Base-by-base conservation (phyloP, 2,113 vertebrate species). In the Fregetta grallaria region DNA sequence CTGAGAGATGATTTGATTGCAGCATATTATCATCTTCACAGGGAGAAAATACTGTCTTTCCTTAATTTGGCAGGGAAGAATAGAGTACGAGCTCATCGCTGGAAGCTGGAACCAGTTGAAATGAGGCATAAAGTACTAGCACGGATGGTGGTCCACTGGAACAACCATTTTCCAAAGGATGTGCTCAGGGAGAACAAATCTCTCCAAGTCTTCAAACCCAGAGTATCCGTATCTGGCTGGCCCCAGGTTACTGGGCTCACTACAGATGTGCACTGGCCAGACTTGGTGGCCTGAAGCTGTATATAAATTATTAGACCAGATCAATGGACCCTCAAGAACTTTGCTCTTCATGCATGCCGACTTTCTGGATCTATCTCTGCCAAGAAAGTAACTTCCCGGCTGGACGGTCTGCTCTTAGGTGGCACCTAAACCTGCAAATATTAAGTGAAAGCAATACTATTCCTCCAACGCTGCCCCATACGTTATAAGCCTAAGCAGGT, bases 61-160 rank as follows among this genome's bases (percentile, higher is more conserved):
- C 73, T 91, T 81, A 58, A 66, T 42, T 59, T 82, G 81, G 61
- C 91, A 76, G 23, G 45, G 49, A 87, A 68, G 52, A 62, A 45
- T 1, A 5, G 7, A 62, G 23, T 11, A 49, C 26, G 0, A 55
- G 50, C 78, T 79, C 85, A 73, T 21, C 3, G 23, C 77, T 90
- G 58, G 85, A 67, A 61, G 44, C 44, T 93, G 84, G 82, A 88
- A 88, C 27, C 81, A 65, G 40, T 0, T 90, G 74, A 92, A 97
- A 93, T 42, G 88, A 92, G 78, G 71, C 89, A 91, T 30, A 52
- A 82, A 70, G n/a, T 19, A 56, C 26, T 2, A 91, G 87, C 80
- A 91, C 1, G 11, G 80, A 44, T 26, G 56, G 79, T 76, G 82
- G 49, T 40, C 49, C 80, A 44, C 26, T 36, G 74, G 84, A 93